Conservation (phyloP, 2,113 vertebrate genomes). For the Picathartes gymnocephalus region DNA sequence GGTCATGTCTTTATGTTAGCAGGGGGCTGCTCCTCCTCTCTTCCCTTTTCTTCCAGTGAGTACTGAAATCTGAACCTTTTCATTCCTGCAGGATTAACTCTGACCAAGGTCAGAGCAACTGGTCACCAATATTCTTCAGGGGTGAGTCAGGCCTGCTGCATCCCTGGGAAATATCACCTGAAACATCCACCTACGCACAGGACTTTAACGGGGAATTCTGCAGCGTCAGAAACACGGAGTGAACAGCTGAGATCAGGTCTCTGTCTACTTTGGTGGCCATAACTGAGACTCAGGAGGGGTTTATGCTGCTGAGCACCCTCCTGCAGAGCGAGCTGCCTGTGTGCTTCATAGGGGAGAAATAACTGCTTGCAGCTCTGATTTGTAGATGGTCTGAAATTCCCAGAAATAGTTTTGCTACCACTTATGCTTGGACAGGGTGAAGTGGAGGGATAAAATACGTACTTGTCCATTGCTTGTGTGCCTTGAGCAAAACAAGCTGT, state of each 20-base stretch:
- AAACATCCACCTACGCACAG: background rate
- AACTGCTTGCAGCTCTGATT: background rate
- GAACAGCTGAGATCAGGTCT: background rate
- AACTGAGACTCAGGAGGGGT: background rate
- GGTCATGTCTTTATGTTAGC: background rate
- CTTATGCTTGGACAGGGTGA: background rate
- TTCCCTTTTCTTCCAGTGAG: background rate
- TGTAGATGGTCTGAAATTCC: background rate
- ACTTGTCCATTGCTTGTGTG: background rate
- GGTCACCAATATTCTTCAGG: background rate
- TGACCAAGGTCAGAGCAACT: slow-evolving; percentile 33
- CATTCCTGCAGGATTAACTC: slow-evolving; percentile 49
- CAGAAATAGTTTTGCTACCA: background rate
- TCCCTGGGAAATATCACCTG: slow-evolving; percentile 3
- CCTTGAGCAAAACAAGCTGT: slow-evolving; percentile 48
- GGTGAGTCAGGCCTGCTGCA: background rate
- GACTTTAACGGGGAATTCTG: background rate
- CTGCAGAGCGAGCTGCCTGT: background rate
- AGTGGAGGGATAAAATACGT: slow-evolving; percentile 14
- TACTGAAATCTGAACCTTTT: slow-evolving; percentile 17
- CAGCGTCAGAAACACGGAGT: background rate
- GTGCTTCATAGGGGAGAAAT: background rate
- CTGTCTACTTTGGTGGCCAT: slow-evolving; percentile 3
- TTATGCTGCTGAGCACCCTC: background rate
- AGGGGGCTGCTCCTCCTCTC: background rate